Conservation (phyloP, 2,797 vertebrate species). For the Spinus olivaceus region DNA sequence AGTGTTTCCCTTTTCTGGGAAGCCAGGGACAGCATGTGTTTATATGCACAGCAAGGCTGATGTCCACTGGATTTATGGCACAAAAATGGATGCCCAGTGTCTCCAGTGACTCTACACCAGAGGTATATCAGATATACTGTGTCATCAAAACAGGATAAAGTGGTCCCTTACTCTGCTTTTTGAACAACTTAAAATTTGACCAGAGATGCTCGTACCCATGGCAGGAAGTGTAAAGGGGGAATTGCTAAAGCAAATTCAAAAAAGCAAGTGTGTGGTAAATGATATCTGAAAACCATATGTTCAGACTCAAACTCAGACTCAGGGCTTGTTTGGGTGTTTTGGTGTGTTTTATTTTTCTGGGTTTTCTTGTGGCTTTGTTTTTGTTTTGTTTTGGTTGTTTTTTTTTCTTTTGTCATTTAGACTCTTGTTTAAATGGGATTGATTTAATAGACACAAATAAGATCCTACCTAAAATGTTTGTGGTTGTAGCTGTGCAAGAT, state of each 20-base stretch:
- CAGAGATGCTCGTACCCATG: background rate
- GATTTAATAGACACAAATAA: background rate
- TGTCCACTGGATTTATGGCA: background rate
- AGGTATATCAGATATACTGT: background rate
- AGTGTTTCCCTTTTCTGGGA: background rate
- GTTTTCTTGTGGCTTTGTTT: background rate
- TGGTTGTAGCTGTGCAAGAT: background rate
- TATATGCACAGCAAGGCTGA: accelerated
- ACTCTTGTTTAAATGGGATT: background rate
- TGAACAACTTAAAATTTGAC: background rate
- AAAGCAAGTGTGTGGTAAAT: background rate
- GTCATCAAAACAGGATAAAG: background rate
- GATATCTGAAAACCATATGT: background rate
- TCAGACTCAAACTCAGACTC: background rate
- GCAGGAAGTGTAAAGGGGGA: background rate
- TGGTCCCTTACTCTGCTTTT: background rate
- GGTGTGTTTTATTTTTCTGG: background rate
- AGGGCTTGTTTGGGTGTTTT: background rate
- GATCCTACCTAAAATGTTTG: background rate
- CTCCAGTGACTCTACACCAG: background rate
- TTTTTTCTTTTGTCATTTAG: background rate
- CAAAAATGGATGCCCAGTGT: background rate
- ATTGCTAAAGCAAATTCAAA: background rate
- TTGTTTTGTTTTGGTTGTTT: no score
- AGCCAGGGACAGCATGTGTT: background rate